A percentile compares a stretch with the other conserved stretches of the same genome.
These are phyloP conservation scores for Drosophila serrata DNA, from an alignment of 1,140 invertebrate genomes.

Conservation along the genomic window DNA sequence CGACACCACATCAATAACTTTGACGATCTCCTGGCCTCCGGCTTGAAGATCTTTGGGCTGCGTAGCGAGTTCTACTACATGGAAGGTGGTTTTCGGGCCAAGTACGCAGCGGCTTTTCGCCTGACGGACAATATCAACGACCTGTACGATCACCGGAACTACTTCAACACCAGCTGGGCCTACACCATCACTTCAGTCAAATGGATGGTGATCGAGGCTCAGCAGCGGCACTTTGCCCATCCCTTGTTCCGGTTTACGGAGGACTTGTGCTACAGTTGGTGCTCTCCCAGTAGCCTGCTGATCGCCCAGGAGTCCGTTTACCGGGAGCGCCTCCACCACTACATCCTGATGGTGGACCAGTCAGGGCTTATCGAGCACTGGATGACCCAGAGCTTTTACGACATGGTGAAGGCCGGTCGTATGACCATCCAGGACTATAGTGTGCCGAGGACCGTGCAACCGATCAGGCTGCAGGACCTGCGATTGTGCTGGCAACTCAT, in stretches of 20 bases:
- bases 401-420: conserved; percentile 53
- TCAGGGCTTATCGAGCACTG: conserved; percentile 41
- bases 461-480: conserved; percentile 37
- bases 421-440: conserved; percentile 66
- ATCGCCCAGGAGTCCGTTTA: conserved; percentile 52
- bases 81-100: conserved; percentile 47
- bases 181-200: conserved; percentile 54
- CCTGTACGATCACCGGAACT: conserved; percentile 36
- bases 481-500: conserved; percentile 5
- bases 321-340: conserved; percentile 15
- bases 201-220: conserved; percentile 44
- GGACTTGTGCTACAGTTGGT: conserved; percentile 28
- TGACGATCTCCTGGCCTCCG: conserved; percentile 43
- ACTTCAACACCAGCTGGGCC: conserved; percentile 65
- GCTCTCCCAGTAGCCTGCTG: conserved; percentile 17
- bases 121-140: conserved; percentile 35
- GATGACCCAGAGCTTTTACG: conserved; percentile 52
- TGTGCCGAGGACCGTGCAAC: background rate
- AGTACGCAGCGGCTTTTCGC: conserved; percentile 54
- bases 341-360: conserved; percentile 18
- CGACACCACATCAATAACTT: conserved; percentile 42
- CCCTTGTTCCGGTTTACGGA: conserved; percentile 52
- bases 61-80: conserved; percentile 44
- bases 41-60: conserved; percentile 52
- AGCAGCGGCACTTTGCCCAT: conserved; percentile 51